A percentile compares a stretch with the other conserved stretches of the same genome.
These are phyloP conservation scores for Pogonocichla stellata DNA, from an alignment of 2,113 vertebrate species.

Conservation along the genomic window DNA sequence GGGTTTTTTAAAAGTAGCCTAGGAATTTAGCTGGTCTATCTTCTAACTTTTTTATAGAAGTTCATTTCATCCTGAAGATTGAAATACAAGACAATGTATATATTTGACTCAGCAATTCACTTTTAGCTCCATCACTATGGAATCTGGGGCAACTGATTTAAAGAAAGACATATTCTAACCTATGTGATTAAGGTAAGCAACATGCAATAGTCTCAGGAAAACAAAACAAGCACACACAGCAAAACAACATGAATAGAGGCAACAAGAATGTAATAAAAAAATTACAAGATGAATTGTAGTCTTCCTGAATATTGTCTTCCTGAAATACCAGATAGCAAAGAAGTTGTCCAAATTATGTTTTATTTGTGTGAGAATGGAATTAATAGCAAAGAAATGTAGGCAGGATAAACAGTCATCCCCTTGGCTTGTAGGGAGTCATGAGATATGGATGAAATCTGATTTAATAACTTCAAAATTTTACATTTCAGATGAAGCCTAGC, in stretches of 20 bases:
- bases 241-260: neutral
- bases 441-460: neutral
- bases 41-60: neutral
- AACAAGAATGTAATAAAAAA: neutral
- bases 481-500: neutral
- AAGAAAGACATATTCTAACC: neutral
- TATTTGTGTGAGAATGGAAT: neutral
- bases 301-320: neutral
- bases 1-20: rapidly evolving
- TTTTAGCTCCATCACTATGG: neutral
- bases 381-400: neutral
- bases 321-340: neutral
- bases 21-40: neutral
- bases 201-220: neutral
- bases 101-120: neutral
- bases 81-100: neutral
- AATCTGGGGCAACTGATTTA: neutral
- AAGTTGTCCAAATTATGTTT: neutral
- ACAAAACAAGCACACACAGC: neutral
- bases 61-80: neutral
- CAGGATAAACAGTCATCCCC: neutral
- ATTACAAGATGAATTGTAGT: neutral
- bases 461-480: neutral
- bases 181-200: neutral
- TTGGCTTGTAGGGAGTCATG: neutral